phyloP scores from a whole-genome alignment of 2,797 vertebrate genomes.

The Moxostoma hubbsi region DNA sequence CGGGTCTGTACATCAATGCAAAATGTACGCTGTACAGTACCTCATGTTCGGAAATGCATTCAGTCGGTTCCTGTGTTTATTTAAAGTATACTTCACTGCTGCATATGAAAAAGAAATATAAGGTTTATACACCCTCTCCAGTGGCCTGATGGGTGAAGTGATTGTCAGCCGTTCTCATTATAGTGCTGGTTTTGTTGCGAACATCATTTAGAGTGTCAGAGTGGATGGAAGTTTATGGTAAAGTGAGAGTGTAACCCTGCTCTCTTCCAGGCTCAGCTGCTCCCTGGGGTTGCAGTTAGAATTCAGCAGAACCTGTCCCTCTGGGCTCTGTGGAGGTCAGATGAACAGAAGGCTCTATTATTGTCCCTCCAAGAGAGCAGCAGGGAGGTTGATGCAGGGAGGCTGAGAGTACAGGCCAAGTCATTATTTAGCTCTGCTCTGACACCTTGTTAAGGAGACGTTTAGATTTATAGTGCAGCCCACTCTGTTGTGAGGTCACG shows the following conservation, averaged over 20 bases:
- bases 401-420: conserved; percentile 49
- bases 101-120: conserved; percentile 5
- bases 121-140: conserved; percentile 22
- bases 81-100: conserved; percentile 2
- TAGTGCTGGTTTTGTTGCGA: conserved; percentile 40
- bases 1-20: background rate
- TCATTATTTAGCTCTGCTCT: conserved; percentile 59
- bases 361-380: conserved; percentile 47
- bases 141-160: conserved; percentile 9
- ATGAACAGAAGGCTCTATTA: conserved; percentile 44
- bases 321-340: conserved; percentile 45
- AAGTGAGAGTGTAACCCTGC: conserved; percentile 24
- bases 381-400: conserved; percentile 21
- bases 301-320: conserved; percentile 41
- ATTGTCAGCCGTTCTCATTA: conserved; percentile 49
- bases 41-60: background rate
- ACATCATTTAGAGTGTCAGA: conserved; percentile 59
- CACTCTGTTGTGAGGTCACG: conserved; percentile 37
- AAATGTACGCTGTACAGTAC: background rate
- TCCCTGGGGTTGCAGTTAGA: conserved; percentile 46
- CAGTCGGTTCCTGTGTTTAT: background rate
- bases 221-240: conserved; percentile 42
- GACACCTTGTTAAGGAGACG: conserved; percentile 62
- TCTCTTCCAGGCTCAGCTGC: conserved; percentile 22
- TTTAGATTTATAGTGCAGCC: conserved; percentile 47